A percentile compares a stretch with the other conserved stretches of the same genome.
These are phyloP conservation scores for Python bivittatus DNA, from an alignment of 2,113 vertebrate species.

Conservation along the genomic window DNA sequence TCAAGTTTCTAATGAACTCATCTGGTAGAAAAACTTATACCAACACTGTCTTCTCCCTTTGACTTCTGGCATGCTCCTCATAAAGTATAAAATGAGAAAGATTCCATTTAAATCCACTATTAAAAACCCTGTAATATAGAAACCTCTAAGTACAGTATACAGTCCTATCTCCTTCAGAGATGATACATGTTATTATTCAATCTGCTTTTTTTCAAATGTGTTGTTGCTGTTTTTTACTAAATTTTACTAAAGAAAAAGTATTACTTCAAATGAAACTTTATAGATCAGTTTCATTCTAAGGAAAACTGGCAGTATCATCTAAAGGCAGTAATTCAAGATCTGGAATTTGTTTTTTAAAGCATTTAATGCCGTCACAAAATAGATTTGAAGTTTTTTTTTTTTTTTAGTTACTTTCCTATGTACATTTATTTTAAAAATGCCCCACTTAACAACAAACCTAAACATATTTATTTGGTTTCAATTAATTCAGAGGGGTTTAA, in stretches of 20 bases:
- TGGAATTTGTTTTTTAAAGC: conserved; percentile 55
- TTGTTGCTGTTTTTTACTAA: conserved; percentile 8
- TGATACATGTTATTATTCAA: conserved; percentile 31
- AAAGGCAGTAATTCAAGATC: conserved; percentile 57
- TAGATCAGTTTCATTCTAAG: conserved; percentile 44
- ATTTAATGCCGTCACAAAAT: neutral
- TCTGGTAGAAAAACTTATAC: conserved; percentile 22
- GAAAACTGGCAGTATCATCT: conserved; percentile 37
- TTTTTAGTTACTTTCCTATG: too few species aligned
- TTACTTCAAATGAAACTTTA: conserved; percentile 38
- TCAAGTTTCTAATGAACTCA: conserved; percentile 53
- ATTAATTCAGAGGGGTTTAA: neutral
- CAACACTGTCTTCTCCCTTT: conserved; percentile 19
- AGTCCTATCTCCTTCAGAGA: conserved; percentile 37
- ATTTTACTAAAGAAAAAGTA: conserved; percentile 43
- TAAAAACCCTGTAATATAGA: conserved; percentile 41
- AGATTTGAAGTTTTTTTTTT: neutral
- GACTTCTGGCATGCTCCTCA: conserved; percentile 19
- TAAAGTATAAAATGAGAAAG: neutral
- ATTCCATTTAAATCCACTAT: conserved; percentile 13
- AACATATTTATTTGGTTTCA: neutral
- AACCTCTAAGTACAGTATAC: neutral
- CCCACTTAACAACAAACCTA: neutral
- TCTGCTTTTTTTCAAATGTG: conserved; percentile 34
- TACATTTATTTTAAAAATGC: neutral